Evolutionary conservation across 30 jellyfish, hydroid and myxozoan species (phyloP), one percentile per base, ranked within the genome.

Genomic region (Chironex yamaguchii): DNA sequence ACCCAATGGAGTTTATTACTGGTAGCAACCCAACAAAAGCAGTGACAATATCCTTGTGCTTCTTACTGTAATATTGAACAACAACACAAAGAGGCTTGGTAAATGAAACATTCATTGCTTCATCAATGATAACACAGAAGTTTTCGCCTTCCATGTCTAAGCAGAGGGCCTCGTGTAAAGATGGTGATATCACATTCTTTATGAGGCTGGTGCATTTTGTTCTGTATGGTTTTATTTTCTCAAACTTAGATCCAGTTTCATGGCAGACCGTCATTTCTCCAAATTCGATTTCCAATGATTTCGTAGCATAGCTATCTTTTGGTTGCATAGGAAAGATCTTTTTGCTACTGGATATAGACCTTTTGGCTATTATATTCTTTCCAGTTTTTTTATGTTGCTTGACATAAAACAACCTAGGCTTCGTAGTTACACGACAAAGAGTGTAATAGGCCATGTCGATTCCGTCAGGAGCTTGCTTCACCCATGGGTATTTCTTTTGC

Each of bases 161-260:
- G 71, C 54, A 33, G 27, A 85, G 49, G 23, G 54, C 92, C 23
- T 72, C 73, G 34, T 62, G 65, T 35, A 73, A 52, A 20, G 84
- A 71, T 50, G 87, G 88, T 20, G 87, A 71, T 29, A 71, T 52
- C 49, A 84, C 67, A 52, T 84, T 72, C 62, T 67, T 84, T 17
- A 85, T 85, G 67, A 85, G 72, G 29, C 67, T 63, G 50, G 79
- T 80, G 42, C 87, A 72, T 31, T 81, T 81, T 9, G 81, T 81
- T 22, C 92, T 17, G 35, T 81, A 91, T 33, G 70, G 54, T 79
- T 84, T 72, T 29, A 73, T 34, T 26, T 72, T 52, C 28, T 36
- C 87, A 30, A 53, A 34, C 4, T 4, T 54, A 14, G 25, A 54
- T 25, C 54, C 1, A n/a, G n/a, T n/a, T n/a, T n/a, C n/a, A n/a